A percentile compares a stretch with the other conserved stretches of the same genome.
phyloP scores from a whole-genome alignment of 2,888 invertebrate species.

The Latrodectus elegans region DNA sequence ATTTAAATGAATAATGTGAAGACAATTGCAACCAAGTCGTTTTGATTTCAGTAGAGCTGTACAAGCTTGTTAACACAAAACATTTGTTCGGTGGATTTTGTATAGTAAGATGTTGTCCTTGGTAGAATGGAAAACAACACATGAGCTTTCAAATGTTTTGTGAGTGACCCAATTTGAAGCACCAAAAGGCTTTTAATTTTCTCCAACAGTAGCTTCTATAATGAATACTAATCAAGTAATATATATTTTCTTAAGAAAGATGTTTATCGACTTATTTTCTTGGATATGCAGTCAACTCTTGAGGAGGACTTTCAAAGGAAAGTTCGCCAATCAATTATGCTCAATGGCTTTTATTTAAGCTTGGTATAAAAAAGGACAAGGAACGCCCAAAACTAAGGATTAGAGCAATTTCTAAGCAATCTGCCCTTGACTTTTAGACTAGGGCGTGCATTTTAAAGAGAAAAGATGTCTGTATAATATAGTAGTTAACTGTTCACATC shows the following conservation, averaged over 20 bases:
- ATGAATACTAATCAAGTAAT: conserved; percentile 44
- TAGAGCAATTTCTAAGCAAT: conserved; percentile 2
- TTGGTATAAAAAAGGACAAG: not conserved
- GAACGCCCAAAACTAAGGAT: conserved; percentile 39
- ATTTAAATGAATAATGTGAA: no score
- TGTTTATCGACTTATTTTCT: conserved; percentile 18
- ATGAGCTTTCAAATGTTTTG: not conserved
- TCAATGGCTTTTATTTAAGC: conserved; percentile 13
- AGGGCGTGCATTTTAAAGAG: conserved; percentile 22
- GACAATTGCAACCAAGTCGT: no score
- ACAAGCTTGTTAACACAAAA: no score
- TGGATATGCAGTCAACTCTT: not conserved
- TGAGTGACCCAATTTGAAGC: conserved; percentile 16
- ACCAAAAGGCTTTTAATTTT: conserved; percentile 42
- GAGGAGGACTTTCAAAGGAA: conserved; percentile 1
- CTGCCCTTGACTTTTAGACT: conserved; percentile 24
- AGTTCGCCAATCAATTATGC: conserved; percentile 45
- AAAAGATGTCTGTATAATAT: not conserved
- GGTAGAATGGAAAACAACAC: not conserved
- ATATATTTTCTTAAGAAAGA: conserved; percentile 40
- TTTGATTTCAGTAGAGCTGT: no score
- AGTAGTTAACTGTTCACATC: no score
- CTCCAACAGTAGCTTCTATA: conserved; percentile 7
- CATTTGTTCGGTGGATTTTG: no score
- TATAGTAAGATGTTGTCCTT: no score